Conservation (phyloP, 2,113 vertebrate species). For the Telmatochromis brachygnathus region DNA sequence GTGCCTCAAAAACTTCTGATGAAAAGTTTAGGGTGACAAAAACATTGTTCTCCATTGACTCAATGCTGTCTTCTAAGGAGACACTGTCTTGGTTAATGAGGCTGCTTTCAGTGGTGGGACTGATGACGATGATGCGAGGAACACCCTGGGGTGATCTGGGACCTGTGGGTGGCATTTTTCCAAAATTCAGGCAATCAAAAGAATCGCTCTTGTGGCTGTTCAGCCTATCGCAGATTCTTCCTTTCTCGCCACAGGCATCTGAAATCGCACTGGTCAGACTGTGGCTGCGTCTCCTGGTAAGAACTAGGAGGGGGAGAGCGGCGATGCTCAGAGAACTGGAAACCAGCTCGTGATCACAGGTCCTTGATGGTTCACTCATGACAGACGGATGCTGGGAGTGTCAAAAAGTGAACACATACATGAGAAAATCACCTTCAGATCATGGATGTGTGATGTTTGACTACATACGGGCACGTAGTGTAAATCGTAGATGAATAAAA, state of each 20-base stretch:
- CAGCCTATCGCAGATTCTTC: background rate
- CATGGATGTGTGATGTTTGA: background rate
- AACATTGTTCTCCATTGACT: conserved; percentile 15
- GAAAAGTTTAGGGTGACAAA: conserved; percentile 56
- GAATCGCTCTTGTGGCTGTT: conserved; percentile 24
- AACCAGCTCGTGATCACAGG: conserved; percentile 48
- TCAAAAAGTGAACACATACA: background rate
- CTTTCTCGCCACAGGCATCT: background rate
- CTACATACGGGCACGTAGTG: background rate
- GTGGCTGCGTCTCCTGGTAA: conserved; percentile 44
- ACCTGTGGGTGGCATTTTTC: background rate
- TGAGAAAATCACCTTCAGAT: background rate
- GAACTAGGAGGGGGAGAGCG: conserved; percentile 44
- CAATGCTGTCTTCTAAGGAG: conserved; percentile 15
- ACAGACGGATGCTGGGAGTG: conserved; percentile 8
- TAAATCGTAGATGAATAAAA: background rate
- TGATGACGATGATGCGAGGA: conserved; percentile 62
- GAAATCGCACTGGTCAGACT: conserved; percentile 31
- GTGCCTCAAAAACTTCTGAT: conserved; percentile 52
- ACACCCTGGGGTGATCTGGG: background rate
- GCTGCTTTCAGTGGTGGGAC: conserved; percentile 59
- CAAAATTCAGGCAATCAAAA: conserved; percentile 19
- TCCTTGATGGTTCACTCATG: conserved; percentile 19
- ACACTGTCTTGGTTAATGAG: conserved; percentile 35
- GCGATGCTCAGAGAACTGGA: conserved; percentile 53